phyloP scores from a whole-genome alignment of 2,888 invertebrate species.

The Orchestes rusci region DNA sequence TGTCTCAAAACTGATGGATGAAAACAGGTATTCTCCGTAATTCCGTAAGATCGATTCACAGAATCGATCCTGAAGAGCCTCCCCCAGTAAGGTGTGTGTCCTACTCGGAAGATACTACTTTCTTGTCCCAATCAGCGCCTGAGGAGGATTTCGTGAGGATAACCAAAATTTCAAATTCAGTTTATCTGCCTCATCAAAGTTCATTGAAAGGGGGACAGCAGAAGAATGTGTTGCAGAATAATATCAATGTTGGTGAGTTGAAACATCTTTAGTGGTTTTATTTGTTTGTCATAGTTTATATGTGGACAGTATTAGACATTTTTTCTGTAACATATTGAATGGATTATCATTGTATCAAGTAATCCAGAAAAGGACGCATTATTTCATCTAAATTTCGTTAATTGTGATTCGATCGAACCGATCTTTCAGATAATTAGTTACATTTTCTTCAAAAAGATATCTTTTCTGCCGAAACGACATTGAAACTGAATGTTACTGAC shows the following conservation, averaged over 20 bases:
- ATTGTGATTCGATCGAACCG: too few species aligned
- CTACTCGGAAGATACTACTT: slow-evolving; percentile 19
- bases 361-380: too few species aligned
- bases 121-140: slow-evolving; percentile 13
- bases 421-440: too few species aligned
- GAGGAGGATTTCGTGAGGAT: slow-evolving; percentile 2
- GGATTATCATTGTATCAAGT: too few species aligned
- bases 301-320: too few species aligned
- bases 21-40: slow-evolving; percentile 20
- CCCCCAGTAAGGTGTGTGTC: slow-evolving; percentile 15
- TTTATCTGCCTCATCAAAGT: slow-evolving; percentile 3
- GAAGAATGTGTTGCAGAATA: slow-evolving; percentile 19
- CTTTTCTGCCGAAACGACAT: too few species aligned
- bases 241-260: slow-evolving; percentile 23
- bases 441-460: too few species aligned
- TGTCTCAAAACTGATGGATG: not conserved
- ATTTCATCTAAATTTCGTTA: too few species aligned
- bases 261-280: too few species aligned
- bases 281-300: too few species aligned
- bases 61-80: slow-evolving; percentile 18
- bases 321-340: too few species aligned
- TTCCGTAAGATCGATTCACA: slow-evolving; percentile 19
- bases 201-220: slow-evolving; percentile 5
- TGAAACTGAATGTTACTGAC: too few species aligned
- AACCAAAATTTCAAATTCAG: not conserved